phyloP scores from a whole-genome alignment of 2,113 vertebrate genomes.

The Ciconia maguari region DNA sequence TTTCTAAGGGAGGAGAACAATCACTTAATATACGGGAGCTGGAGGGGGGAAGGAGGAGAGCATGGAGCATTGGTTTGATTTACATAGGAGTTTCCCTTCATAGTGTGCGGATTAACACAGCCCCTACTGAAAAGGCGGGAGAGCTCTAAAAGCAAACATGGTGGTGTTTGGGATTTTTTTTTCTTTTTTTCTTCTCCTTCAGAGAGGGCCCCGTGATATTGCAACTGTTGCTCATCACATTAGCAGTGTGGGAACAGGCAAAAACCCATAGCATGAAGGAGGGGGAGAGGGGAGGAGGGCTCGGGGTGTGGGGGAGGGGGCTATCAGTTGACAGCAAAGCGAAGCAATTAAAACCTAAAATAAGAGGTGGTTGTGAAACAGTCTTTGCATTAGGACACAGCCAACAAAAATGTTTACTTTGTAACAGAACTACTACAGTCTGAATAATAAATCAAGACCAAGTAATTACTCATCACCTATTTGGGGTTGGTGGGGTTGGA shows the following conservation, averaged over 20 bases:
- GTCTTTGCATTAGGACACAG: constrained; percentile 37
- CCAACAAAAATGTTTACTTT: constrained; percentile 69
- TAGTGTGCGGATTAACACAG: constrained; percentile 54
- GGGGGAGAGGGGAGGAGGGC: constrained; percentile 13
- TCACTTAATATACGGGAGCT: constrained; percentile 64
- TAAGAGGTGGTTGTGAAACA: constrained; percentile 69
- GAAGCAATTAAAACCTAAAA: constrained; percentile 71
- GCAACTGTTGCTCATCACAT: constrained; percentile 65
- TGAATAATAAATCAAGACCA: constrained; percentile 63
- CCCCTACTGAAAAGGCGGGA: constrained; percentile 45
- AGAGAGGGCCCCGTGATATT: constrained; percentile 26
- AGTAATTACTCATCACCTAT: constrained; percentile 70
- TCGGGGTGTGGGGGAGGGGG: constrained; percentile 14
- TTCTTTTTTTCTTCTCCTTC: neutral
- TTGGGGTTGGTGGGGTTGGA: constrained; percentile 46
- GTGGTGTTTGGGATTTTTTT: neutral
- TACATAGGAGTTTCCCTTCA: constrained; percentile 70
- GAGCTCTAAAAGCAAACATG: constrained; percentile 62
- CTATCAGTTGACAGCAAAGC: constrained; percentile 42
- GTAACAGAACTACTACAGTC: constrained; percentile 47
- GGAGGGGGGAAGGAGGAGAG: constrained; percentile 54
- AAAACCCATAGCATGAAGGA: neutral
- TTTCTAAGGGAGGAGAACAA: constrained; percentile 67
- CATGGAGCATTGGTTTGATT: constrained; percentile 66
- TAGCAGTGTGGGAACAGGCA: constrained; percentile 57